These are phyloP conservation scores for Callyntrura sp. DNA, from an alignment of 2,888 invertebrate species.

Conservation along the genomic window DNA sequence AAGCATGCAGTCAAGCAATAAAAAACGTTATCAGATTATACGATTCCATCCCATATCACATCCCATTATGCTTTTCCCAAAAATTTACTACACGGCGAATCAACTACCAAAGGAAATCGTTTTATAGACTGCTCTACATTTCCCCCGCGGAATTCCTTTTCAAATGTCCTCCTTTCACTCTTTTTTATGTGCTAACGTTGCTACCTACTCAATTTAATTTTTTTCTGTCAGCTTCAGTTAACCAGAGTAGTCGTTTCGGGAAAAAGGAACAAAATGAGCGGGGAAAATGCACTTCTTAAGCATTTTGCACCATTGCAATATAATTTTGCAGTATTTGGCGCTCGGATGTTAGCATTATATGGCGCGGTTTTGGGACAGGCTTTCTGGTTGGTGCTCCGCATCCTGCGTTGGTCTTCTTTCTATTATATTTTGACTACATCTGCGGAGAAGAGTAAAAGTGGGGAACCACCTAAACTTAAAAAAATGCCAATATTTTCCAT, in stretches of 20 bases:
- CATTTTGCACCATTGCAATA: neutral
- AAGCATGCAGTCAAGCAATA: constrained; percentile 51
- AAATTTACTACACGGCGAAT: constrained; percentile 27
- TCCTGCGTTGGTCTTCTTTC: constrained; percentile 23
- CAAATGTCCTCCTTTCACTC: constrained; percentile 7
- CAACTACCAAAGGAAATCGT: neutral
- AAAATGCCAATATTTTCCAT: neutral
- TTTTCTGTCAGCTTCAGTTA: neutral
- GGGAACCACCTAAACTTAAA: neutral
- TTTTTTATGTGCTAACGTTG: neutral
- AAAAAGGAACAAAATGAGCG: too few relatives aligned
- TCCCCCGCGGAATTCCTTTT: neutral
- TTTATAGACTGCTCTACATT: constrained; percentile 40
- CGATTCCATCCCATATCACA: constrained; percentile 49
- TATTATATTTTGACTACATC: neutral
- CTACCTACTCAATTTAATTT: constrained; percentile 5
- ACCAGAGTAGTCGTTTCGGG: neutral
- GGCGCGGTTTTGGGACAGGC: neutral
- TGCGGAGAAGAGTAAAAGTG: neutral
- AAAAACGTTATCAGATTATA: constrained; percentile 54
- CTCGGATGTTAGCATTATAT: neutral
- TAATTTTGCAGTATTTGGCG: neutral
- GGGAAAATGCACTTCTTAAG: constrained; percentile 16
- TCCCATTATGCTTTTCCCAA: constrained; percentile 42
- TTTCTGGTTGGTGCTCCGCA: neutral